A percentile compares a stretch with the other conserved stretches of the same genome.
Conservation (phyloP, 1,140 invertebrate species). For the Oncopeltus fasciatus region DNA sequence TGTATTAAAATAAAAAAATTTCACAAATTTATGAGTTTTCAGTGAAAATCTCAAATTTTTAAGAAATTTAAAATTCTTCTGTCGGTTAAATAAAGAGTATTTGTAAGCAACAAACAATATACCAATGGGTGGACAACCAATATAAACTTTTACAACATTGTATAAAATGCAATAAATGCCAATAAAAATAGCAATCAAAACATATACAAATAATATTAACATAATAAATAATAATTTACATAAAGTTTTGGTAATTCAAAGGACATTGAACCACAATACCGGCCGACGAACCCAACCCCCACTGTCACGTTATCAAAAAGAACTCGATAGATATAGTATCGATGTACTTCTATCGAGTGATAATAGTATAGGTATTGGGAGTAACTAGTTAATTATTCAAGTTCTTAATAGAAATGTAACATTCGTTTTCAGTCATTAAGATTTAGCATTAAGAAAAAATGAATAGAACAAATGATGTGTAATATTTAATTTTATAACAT, state of each 20-base stretch:
- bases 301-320: no score
- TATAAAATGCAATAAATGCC: neutral
- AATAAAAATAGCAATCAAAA: neutral
- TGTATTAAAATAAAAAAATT: neutral
- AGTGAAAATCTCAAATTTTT: neutral
- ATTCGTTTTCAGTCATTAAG: no score
- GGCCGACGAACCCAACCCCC: neutral
- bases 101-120: constrained; percentile 17
- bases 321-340: no score
- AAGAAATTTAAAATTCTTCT: neutral
- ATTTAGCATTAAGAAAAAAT: no score
- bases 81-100: constrained; percentile 1
- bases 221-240: neutral
- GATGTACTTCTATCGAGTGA: no score
- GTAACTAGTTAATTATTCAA: no score
- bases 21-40: neutral
- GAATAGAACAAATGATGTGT: no score
- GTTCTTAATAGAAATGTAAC: no score
- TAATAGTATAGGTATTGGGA: no score
- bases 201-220: neutral
- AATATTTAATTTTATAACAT: no score
- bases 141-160: neutral
- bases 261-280: neutral
- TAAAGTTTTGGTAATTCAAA: neutral
- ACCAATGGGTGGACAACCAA: constrained; percentile 9